Evolutionary conservation across 2,113 vertebrate genomes (phyloP), one percentile per base, ranked within the genome.

Genomic region (Ancistrus triradiatus): DNA sequence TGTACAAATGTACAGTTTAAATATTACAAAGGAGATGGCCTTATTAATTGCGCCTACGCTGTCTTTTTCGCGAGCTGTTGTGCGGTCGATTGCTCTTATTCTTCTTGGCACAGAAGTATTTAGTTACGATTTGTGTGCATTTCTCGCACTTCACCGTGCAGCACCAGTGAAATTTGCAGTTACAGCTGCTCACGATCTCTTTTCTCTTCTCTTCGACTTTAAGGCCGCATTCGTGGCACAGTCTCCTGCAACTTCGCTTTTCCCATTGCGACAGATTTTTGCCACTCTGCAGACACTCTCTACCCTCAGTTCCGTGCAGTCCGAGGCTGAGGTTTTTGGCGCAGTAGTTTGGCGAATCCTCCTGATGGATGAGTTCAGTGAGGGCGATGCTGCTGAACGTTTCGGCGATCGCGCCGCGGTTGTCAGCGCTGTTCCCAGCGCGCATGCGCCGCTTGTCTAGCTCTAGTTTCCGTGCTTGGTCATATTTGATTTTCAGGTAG

Each of bases 101-200:
- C 5, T 80, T 83, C 7, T 74, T 84, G 0, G 77, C 60, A 7
- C 96, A 99, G 68, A 90, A 94, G 78, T 93, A 88, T 75, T 92
- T 98, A 17, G 84, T 89, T 4, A 95, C 89, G 2, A 88, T 67
- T 0, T 89, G 88, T 43, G 82, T 85, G 79, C 96, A 99, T 55
- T 88, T 90, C 31, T 96, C 91, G 53, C 96, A 98, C 53, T 86
- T 90, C 43, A 99, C 96, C 0, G 89, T 93, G 76, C 96, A 99
- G 77, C 95, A 99, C 96, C 96, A 99, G 70, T 93, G 90, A 57
- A 99, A 98, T 57, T 88, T 95, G 86, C 96, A 99, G 77, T 98
- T 93, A 74, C 96, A 99, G 79, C 93, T 97, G 80, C 83, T 88
- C 62, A 89, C 81, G 0, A 90, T 84, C 74, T 94, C 90, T 0